phyloP scores from a whole-genome alignment of 23 tunicate species.

The Diplosoma virens region DNA sequence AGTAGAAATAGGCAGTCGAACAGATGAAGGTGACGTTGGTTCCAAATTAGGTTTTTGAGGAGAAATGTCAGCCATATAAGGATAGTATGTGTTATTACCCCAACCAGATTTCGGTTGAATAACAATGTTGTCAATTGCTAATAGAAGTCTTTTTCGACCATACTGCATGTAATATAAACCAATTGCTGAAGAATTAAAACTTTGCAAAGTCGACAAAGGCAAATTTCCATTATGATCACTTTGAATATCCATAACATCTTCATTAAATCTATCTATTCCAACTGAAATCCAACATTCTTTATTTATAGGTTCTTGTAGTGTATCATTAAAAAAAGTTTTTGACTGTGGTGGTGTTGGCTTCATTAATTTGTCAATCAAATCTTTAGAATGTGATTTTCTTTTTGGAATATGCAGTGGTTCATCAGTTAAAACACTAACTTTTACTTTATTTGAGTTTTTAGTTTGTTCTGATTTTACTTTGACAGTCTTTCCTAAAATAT shows the following conservation, averaged over 20 bases:
- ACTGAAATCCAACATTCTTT: conserved; percentile 68
- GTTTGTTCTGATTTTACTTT: conserved; percentile 20
- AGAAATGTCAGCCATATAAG: conserved; percentile 51
- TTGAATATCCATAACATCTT: conserved; percentile 85
- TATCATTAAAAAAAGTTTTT: not conserved
- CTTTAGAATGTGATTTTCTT: conserved; percentile 42
- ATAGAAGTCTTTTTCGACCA: conserved; percentile 75
- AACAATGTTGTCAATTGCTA: conserved; percentile 69
- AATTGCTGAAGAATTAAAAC: conserved; percentile 62
- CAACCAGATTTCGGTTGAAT: conserved; percentile 85
- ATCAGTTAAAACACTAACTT: conserved; percentile 71
- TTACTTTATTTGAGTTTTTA: conserved; percentile 7
- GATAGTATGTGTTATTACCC: conserved; percentile 78
- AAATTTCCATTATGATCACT: conserved; percentile 84
- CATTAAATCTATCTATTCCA: conserved; percentile 40
- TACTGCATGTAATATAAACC: conserved; percentile 69
- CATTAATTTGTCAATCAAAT: conserved; percentile 51
- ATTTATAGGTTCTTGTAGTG: not conserved
- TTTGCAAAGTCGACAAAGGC: conserved; percentile 53
- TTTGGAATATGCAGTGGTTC: conserved; percentile 78
- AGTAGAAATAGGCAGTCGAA: not conserved
- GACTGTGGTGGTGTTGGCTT: conserved; percentile 26
- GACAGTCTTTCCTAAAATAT: conserved; percentile 63
- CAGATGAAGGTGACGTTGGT: conserved; percentile 3
- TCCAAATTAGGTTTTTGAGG: conserved; percentile 2